Conservation (phyloP, 2,888 invertebrate species). For the Drosophila formosana region DNA sequence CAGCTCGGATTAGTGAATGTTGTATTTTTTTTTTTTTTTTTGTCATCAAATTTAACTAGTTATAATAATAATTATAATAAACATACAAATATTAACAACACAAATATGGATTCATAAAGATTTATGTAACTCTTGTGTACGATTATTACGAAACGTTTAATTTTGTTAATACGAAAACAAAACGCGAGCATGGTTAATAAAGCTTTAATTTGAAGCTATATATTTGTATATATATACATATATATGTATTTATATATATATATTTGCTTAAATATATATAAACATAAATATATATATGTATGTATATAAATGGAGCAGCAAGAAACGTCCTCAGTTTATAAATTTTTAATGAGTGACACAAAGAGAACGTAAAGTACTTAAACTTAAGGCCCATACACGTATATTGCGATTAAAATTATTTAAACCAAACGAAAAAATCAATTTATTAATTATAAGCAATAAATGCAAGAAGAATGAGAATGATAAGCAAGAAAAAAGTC, state of each 20-base stretch:
- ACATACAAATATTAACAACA: constrained; percentile 16
- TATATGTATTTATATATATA: constrained; percentile 30
- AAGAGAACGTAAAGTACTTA: constrained; percentile 53
- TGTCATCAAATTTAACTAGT: constrained; percentile 29
- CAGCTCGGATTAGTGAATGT: constrained; percentile 23
- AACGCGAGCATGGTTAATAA: constrained; percentile 84
- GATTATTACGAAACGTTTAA: constrained; percentile 77
- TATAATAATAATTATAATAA: constrained; percentile 35
- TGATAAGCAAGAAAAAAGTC: constrained; percentile 1
- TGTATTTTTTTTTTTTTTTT: constrained; percentile 43
- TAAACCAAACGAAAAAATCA: constrained; percentile 41
- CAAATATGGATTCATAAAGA: constrained; percentile 55
- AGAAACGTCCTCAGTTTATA: constrained; percentile 82
- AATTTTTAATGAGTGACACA: constrained; percentile 82
- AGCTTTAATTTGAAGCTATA: constrained; percentile 84
- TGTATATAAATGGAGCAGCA: constrained; percentile 38
- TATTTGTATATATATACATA: constrained; percentile 68
- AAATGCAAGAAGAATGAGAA: constrained; percentile 8
- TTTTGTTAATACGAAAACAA: constrained; percentile 83
- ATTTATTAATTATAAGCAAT: constrained; percentile 59
- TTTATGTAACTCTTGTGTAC: constrained; percentile 53
- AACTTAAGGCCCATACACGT: constrained; percentile 67
- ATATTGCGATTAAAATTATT: constrained; percentile 57
- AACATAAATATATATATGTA: constrained; percentile 26
- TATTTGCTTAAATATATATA: constrained; percentile 22